A percentile compares a stretch with the other conserved stretches of the same genome.
Evolutionary conservation across 2,797 vertebrate genomes (phyloP).

Genomic region (Hippoglossus hippoglossus): DNA sequence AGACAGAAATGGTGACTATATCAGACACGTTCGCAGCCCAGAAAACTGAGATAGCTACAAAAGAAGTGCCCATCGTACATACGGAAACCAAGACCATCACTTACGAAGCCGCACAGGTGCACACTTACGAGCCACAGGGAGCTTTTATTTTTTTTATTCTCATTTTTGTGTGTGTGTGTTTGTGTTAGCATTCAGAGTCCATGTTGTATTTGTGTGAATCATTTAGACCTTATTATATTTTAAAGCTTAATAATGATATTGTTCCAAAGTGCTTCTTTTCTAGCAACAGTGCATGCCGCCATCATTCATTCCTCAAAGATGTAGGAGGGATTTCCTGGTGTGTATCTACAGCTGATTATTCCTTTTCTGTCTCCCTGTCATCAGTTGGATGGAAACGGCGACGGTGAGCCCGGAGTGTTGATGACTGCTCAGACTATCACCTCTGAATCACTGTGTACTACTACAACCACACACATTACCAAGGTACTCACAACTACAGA

Average conservation of each 20-base stretch:
- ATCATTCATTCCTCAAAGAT: conserved; percentile 24
- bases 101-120: conserved; percentile 97
- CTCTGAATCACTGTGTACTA: conserved; percentile 95
- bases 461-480: conserved; percentile 98
- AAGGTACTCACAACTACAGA: conserved; percentile 85
- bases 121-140: conserved; percentile 34
- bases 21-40: conserved; percentile 94
- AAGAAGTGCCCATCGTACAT: conserved; percentile 99
- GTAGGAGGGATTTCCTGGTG: not conserved
- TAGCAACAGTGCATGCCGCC: conserved; percentile 41
- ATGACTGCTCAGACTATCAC: conserved; percentile 98
- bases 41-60: conserved; percentile 98
- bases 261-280: conserved; percentile 33
- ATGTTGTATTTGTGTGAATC: conserved; percentile 14
- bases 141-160: conserved; percentile 7
- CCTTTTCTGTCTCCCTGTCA: conserved; percentile 10
- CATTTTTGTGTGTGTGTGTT: too few species aligned
- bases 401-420: conserved; percentile 89
- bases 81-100: conserved; percentile 99
- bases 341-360: not conserved
- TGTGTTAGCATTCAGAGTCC: conserved; percentile 7
- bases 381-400: conserved; percentile 90
- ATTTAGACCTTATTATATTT: not conserved
- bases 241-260: not conserved
- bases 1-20: conserved; percentile 99